These are phyloP conservation scores for Clupea harengus DNA, from an alignment of 2,113 vertebrate genomes.

Conservation along the genomic window DNA sequence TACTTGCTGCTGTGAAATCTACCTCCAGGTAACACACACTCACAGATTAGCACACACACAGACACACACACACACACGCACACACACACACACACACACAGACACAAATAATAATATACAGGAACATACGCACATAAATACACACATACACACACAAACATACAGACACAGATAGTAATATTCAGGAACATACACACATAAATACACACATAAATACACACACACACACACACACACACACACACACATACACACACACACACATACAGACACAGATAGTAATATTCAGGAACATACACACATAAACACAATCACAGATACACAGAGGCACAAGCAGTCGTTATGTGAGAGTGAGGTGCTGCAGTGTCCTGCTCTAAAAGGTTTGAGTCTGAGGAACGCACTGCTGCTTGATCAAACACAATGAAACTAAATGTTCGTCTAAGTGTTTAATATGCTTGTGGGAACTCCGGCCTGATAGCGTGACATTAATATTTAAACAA, in stretches of 20 bases:
- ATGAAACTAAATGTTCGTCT: conserved; percentile 64
- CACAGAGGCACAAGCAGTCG: no score
- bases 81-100: neutral
- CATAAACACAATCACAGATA: no score
- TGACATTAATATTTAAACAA: conserved; percentile 55
- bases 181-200: no score
- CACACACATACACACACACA: neutral
- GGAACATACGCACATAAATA: neutral
- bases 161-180: neutral
- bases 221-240: neutral
- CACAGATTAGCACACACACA: neutral
- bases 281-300: no score
- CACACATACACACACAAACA: neutral
- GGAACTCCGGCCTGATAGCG: conserved; percentile 36
- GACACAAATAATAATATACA: neutral
- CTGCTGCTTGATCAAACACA: conserved; percentile 66
- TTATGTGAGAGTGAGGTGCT: no score
- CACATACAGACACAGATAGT: neutral
- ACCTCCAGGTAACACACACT: neutral
- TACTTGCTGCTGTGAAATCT: no score
- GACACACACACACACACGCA: neutral
- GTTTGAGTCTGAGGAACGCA: neutral
- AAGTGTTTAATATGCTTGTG: conserved; percentile 67
- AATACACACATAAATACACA: neutral
- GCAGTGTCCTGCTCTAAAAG: neutral